phyloP scores from a whole-genome alignment of 2,113 vertebrate genomes.

The Orycteropus afer region DNA sequence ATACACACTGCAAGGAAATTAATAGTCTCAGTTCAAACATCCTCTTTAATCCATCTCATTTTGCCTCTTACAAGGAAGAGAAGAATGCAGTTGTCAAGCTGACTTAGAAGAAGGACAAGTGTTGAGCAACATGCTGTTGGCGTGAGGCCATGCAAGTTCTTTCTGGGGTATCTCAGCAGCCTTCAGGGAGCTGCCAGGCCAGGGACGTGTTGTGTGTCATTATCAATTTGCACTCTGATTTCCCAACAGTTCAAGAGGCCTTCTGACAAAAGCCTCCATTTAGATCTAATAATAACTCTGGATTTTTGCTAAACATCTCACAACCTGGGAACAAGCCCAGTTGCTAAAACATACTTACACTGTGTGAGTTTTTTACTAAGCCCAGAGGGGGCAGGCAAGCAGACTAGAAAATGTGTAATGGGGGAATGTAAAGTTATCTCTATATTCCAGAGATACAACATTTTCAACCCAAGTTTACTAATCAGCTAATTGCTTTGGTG shows the following conservation, averaged over 20 bases:
- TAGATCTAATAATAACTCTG: constrained; percentile 77
- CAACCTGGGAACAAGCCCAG: constrained; percentile 76
- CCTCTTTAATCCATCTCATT: constrained; percentile 66
- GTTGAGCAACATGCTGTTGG: constrained; percentile 33
- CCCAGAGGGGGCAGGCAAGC: background rate
- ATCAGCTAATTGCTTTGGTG: background rate
- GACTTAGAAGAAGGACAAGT: constrained; percentile 29
- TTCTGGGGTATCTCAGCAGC: constrained; percentile 65
- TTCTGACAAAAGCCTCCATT: constrained; percentile 74
- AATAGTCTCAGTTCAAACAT: constrained; percentile 67
- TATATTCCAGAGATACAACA: background rate
- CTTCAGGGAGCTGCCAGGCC: constrained; percentile 58
- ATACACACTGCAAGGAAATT: constrained; percentile 69
- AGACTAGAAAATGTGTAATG: constrained; percentile 8
- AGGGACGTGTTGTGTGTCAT: constrained; percentile 66
- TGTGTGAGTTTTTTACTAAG: constrained; percentile 38
- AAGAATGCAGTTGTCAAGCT: constrained; percentile 55
- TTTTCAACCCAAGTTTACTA: background rate
- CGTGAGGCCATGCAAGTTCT: background rate
- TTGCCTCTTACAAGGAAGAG: constrained; percentile 37
- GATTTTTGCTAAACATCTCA: constrained; percentile 64
- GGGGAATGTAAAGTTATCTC: background rate
- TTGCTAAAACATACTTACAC: constrained; percentile 65
- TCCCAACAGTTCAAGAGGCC: constrained; percentile 73
- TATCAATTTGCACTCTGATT: constrained; percentile 77